Evolutionary conservation across 2,113 vertebrate genomes (phyloP), one percentile per base, ranked within the genome.

Genomic region (Hoplias malabaricus): DNA sequence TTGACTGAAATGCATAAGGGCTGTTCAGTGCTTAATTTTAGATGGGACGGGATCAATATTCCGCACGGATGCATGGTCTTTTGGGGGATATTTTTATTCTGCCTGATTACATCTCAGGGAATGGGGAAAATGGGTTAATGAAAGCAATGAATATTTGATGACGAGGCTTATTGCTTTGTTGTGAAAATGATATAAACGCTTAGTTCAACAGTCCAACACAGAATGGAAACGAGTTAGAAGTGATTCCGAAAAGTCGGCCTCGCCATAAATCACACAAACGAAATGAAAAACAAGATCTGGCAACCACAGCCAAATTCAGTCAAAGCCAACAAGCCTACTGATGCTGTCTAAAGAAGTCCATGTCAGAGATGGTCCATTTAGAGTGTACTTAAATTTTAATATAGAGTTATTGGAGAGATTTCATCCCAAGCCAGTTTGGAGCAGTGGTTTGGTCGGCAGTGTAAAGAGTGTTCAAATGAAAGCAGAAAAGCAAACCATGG

Each of bases 71-170:
- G 29, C 75, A 76, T 42, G 83, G 61, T 68, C 80, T 79, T 75
- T 43, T 56, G 81, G 81, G 80, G 82, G 70, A 62, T 59, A 80
- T 77, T 74, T 87, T 84, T n/a, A n/a, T n/a, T 84, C 80, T 79
- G 75, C 56, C 73, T 80, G 84, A 85, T 85, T 83, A 83, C 73
- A 87, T 84, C 84, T 83, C 79, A 76, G 27, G n/a, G n/a, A 82
- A 80, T 75, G 21, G 10, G 2, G 33, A 87, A 91, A 90, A 78
- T 83, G 70, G 85, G 82, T 85, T 90, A 83, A 87, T 87, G 82
- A 82, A 86, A 61, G 46, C n/a, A 33, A 53, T 69, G 36, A 79
- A 72, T 67, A 61, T 65, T 79, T 82, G 5, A 77, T 73, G 25
- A 53, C 34, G 19, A 57, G 56, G 83, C 77, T 82, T 33, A 54